These are phyloP conservation scores for Morone saxatilis DNA, from an alignment of 2,113 vertebrate genomes.

Conservation along the genomic window DNA sequence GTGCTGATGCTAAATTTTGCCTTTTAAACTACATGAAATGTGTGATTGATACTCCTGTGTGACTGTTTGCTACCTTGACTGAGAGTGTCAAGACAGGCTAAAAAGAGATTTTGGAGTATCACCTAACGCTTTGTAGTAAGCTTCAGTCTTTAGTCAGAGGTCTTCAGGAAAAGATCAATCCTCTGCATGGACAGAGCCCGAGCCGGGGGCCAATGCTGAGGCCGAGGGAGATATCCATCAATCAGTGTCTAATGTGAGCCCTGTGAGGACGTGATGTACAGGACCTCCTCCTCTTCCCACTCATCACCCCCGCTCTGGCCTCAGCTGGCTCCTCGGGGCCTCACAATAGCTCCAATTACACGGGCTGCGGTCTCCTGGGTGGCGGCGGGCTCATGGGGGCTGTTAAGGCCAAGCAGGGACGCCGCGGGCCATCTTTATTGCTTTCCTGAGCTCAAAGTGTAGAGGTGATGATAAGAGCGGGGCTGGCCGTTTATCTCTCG, in stretches of 20 bases:
- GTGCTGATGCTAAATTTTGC: not conserved
- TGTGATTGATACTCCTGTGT: not conserved
- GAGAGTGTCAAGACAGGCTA: not conserved
- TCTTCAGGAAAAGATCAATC: constrained; percentile 16
- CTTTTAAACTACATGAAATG: not conserved
- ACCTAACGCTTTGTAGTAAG: not conserved
- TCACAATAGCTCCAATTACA: constrained; percentile 81
- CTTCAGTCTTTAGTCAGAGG: not conserved
- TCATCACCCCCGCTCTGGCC: constrained; percentile 59
- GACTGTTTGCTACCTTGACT: not conserved
- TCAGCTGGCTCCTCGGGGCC: constrained; percentile 75
- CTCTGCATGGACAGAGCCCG: not conserved
- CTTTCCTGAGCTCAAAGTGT: constrained; percentile 28
- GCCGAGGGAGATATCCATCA: constrained; percentile 47
- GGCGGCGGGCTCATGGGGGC: constrained; percentile 45
- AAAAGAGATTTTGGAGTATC: constrained; percentile 5
- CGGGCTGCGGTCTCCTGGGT: constrained; percentile 33
- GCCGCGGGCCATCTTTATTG: constrained; percentile 57
- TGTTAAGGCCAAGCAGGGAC: constrained; percentile 50
- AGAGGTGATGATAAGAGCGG: constrained; percentile 54
- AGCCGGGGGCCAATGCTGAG: not conserved
- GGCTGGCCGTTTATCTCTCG: constrained; percentile 45
- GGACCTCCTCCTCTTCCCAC: constrained; percentile 35
- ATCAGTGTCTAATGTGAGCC: constrained; percentile 45
- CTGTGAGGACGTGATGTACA: constrained; percentile 26